Base-by-base conservation (phyloP, 1,140 invertebrate genomes). In the Nomia melanderi region DNA sequence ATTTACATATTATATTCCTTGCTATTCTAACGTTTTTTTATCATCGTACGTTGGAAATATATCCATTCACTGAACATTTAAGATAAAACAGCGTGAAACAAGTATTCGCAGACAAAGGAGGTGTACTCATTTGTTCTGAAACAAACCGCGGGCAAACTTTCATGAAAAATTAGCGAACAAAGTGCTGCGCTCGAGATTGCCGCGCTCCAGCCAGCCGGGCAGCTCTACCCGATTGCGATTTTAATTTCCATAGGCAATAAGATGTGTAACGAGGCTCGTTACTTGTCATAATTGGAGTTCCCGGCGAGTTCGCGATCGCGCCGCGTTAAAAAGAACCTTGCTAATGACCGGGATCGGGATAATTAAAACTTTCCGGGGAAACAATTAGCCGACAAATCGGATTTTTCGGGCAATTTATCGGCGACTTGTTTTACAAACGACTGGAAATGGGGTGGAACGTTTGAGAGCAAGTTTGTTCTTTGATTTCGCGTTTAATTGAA, bases 231-330 rank as follows among this genome's bases (percentile, higher is more conserved):
- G n/a, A 20, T 2, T 23, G 11, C 17, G 20, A 73, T 39, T 64
- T 54, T 73, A 39, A 64, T 73, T 64, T 73, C 60, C 71, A 73
- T 64, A 23, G 47, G 25, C 59, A 73, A 73, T 23, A 29, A 39
- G 59, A 17, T 12, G 57, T n/a, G 70, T 60, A 63, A 71, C 41
- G 23, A 64, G 47, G 29, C n/a, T 23, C 47, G 60, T 41, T 39
- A 64, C 11, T 62, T 44, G 41, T 39, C 60, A 54, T 64, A 73
- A 73, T 64, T 54, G 59, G 31, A 41, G 60, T 31, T 73, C 1
- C 31, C 12, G 0, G 7, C 33, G n/a, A 41, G 59, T 39, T 62
- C 17, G 59, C n/a, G 59, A 39, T 62, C 33, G 33, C 8, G 33
- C 2, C 33, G 33, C 5, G 20, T 54, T 39, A 54, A 54, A 64